A percentile compares a stretch with the other conserved stretches of the same genome.
Evolutionary conservation across 1,140 invertebrate genomes (phyloP).

Genomic region (Drosophila hydei): DNA sequence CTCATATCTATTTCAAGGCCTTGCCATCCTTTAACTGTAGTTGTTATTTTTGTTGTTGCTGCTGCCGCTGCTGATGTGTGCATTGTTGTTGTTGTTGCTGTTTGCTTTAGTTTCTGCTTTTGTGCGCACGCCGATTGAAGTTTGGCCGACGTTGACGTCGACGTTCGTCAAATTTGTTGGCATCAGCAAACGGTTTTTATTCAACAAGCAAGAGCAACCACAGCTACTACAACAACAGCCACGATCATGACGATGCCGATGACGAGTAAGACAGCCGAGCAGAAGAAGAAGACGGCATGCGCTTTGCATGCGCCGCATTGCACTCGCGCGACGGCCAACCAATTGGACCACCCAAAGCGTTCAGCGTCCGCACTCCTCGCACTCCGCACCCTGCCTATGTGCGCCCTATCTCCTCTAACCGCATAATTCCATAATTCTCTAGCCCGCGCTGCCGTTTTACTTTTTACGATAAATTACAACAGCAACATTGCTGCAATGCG

Average conservation of each 20-base stretch:
- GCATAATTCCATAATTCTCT: constrained; percentile 77
- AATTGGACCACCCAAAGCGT: constrained; percentile 64
- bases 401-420: constrained; percentile 39
- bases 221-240: constrained; percentile 39
- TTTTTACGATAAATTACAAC: constrained; percentile 73
- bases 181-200: constrained; percentile 77
- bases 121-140: constrained; percentile 74
- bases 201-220: constrained; percentile 29
- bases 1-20: constrained; percentile 76
- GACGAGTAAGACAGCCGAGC: constrained; percentile 41
- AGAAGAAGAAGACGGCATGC: constrained; percentile 43
- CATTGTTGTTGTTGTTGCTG: constrained; percentile 26
- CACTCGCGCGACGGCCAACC: constrained; percentile 19
- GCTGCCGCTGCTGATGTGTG: not conserved
- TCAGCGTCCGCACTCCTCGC: constrained; percentile 1
- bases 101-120: constrained; percentile 47
- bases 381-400: not conserved
- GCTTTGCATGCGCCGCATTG: constrained; percentile 51
- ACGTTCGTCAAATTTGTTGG: constrained; percentile 82
- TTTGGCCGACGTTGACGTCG: constrained; percentile 76
- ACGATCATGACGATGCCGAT: constrained; percentile 45
- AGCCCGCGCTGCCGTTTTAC: constrained; percentile 48
- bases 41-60: constrained; percentile 44
- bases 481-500: constrained; percentile 40
- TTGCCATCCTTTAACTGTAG: constrained; percentile 69